Percentiles rank a stretch among this genome's conserved stretches.
These are phyloP conservation scores for Tryphoninae sp. DNA, from an alignment of 2,888 invertebrate species.

Conservation along the genomic window DNA sequence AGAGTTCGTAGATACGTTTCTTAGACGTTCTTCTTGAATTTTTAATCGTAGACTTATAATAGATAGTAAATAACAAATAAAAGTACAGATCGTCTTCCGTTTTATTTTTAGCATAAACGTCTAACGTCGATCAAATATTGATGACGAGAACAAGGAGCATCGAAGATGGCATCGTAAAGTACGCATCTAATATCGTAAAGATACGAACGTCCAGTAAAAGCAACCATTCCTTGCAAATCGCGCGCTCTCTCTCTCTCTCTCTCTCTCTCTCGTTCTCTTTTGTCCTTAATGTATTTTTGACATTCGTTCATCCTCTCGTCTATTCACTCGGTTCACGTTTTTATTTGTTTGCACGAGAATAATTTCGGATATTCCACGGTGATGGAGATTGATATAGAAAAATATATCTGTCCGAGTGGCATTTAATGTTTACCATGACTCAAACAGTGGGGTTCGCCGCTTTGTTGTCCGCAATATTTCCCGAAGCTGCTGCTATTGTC, in stretches of 20 bases:
- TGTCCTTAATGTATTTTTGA: background rate
- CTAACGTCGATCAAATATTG: conserved; percentile 19
- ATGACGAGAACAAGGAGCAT: conserved; percentile 10
- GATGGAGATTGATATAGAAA: conserved; percentile 34
- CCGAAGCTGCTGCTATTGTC: background rate
- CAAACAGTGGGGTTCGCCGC: background rate
- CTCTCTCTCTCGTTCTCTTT: background rate
- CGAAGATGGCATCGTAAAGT: conserved; percentile 1
- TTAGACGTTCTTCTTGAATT: background rate
- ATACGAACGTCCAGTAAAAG: no score
- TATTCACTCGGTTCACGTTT: background rate
- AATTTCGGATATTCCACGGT: conserved; percentile 4
- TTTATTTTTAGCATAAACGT: no score
- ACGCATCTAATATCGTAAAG: conserved; percentile 12
- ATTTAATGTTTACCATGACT: background rate
- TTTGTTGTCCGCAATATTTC: background rate
- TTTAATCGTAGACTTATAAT: background rate
- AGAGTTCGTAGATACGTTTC: background rate
- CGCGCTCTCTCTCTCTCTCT: no score
- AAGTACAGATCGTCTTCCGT: no score
- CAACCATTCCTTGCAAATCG: no score
- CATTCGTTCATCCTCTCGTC: conserved; percentile 11
- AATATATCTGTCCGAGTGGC: background rate
- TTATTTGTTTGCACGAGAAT: conserved; percentile 22
- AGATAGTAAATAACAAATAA: no score